Base-by-base conservation (phyloP, 2,888 invertebrate species). In the Zelleria hepariella region DNA sequence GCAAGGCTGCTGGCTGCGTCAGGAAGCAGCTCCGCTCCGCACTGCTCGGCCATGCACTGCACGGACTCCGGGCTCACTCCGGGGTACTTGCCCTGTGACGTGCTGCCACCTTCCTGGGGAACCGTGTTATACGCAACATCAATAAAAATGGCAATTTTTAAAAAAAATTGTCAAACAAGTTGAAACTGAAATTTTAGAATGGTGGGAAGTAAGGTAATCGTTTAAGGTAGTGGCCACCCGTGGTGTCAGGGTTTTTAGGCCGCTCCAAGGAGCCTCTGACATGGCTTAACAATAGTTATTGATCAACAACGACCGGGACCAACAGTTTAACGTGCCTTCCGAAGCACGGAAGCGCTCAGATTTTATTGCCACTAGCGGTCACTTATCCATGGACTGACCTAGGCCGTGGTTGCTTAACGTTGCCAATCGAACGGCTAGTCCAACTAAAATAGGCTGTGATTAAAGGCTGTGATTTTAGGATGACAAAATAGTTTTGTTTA, bases 1-100 rank as follows among this genome's bases (percentile, higher is more conserved):
- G 90, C 90, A 7, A 90, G 74, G 60, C 82, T 82, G 0, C 80
- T 71, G 18, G 82, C 82, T 0, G 87, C 89, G 62, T 90, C 90
- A 1, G 73, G 48, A 60, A 75, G 85, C 10, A 89, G 68, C 18
- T 89, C 89, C 0, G 69, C 75, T 1, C 80, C 81, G 10, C 81
- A 71, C 67, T 89, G 89, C 57, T 89, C 89, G 1, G 83, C 84
- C 80, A 88, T 85, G 58, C 86, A 88, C 20, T 75, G 71, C 27
- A 89, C 72, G 0, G 89, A 89, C 55, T 89, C 89, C 1, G 82
- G 75, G 2, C 88, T 77, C 26, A 89, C 70, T 0, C 89, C 89
- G 1, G 88, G 87, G 77, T 78, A 89, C 64, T 78, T 83, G 58
- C 89, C 89, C 63, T 87, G 86, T n/a, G 81, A 72, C 58, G 81